Conservation (phyloP, 2,888 invertebrate species). For the Drosophila hawaiiensis region DNA sequence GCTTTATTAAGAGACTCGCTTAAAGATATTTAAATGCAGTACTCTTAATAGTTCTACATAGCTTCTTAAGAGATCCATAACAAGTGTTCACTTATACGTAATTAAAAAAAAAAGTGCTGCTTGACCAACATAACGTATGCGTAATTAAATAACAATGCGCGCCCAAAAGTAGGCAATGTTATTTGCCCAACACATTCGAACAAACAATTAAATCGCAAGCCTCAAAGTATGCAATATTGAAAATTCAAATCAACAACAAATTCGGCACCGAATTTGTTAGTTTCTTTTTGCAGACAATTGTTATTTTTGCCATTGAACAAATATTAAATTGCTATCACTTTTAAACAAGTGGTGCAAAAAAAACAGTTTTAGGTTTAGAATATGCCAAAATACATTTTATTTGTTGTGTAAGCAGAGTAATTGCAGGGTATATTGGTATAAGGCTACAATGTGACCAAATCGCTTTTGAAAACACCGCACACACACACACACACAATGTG, state of each 20-base stretch:
- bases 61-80: background rate
- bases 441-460: slow-evolving; percentile 40
- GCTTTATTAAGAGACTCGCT: background rate
- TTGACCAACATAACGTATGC: slow-evolving; percentile 33
- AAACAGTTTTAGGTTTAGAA: background rate
- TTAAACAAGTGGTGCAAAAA: background rate
- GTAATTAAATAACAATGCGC: slow-evolving; percentile 39
- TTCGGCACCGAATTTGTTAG: slow-evolving; percentile 6
- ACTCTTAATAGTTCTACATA: background rate
- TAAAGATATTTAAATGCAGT: background rate
- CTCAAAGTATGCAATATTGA: slow-evolving; percentile 47
- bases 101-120: background rate
- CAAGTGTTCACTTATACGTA: background rate
- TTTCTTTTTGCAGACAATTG: background rate
- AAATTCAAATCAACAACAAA: background rate
- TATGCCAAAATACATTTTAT: background rate
- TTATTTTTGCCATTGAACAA: background rate
- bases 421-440: slow-evolving; percentile 25
- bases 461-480: slow-evolving; percentile 48
- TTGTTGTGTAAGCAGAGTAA: slow-evolving; percentile 15
- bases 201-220: slow-evolving; percentile 40
- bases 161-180: slow-evolving; percentile 56
- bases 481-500: background rate
- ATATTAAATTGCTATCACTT: background rate
- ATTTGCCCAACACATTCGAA: slow-evolving; percentile 21